These are phyloP conservation scores for Oreochromis aureus DNA, from an alignment of 2,113 vertebrate genomes.

Conservation along the genomic window DNA sequence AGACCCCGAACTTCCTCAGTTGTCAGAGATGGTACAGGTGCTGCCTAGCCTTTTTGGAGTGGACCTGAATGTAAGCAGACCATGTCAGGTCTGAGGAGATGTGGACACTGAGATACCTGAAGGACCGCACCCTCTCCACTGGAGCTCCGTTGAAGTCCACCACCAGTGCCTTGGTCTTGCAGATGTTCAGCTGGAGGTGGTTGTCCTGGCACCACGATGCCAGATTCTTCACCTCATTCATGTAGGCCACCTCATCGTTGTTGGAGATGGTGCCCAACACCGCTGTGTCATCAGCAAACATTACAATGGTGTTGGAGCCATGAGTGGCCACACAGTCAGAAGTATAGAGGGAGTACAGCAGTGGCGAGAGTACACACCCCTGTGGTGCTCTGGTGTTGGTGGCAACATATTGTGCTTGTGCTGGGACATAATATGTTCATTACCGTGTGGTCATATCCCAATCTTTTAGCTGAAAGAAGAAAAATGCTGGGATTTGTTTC, in stretches of 20 bases:
- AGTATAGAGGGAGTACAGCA: too few relatives aligned
- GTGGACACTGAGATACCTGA: not conserved
- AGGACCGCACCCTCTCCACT: not conserved
- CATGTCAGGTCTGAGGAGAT: not conserved
- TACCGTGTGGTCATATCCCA: too few relatives aligned
- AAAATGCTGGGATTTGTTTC: too few relatives aligned
- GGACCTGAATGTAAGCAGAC: not conserved
- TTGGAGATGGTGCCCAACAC: not conserved
- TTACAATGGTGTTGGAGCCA: not conserved
- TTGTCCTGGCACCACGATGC: not conserved
- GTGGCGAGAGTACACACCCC: too few relatives aligned
- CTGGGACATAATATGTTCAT: too few relatives aligned
- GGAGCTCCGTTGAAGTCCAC: not conserved
- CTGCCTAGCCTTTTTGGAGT: not conserved
- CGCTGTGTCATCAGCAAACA: not conserved
- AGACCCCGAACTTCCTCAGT: not conserved
- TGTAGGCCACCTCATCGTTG: rapidly evolving
- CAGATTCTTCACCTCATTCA: not conserved
- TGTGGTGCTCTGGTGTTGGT: too few relatives aligned
- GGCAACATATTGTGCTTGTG: too few relatives aligned
- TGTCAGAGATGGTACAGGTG: not conserved
- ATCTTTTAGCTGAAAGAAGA: too few relatives aligned
- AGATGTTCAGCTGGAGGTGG: not conserved
- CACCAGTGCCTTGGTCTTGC: not conserved
- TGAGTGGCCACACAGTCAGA: too few relatives aligned